Conservation (phyloP, 2,888 invertebrate species). For the Strigamia crassipes region DNA sequence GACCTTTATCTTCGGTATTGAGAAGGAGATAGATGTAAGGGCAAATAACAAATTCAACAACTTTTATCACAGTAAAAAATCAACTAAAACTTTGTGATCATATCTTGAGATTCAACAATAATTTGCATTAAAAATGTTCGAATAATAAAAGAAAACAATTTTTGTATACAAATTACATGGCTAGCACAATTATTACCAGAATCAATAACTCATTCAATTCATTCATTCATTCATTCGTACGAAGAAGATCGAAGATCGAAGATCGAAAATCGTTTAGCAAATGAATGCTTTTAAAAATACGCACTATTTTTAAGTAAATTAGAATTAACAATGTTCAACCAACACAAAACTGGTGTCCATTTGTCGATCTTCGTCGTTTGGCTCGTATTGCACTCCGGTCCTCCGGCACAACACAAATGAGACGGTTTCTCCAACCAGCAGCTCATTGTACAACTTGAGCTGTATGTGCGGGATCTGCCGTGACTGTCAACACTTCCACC, state of each 20-base stretch:
- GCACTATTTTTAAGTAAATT: not conserved
- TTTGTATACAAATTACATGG: not conserved
- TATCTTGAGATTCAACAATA: slow-evolving; percentile 4
- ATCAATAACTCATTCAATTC: too few relatives aligned
- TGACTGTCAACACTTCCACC: slow-evolving; percentile 55
- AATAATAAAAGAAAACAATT: too few relatives aligned
- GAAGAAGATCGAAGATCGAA: too few relatives aligned
- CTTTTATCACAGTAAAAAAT: slow-evolving; percentile 8
- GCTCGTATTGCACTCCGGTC: not conserved
- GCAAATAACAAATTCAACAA: not conserved
- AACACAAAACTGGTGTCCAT: not conserved
- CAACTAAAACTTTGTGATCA: not conserved
- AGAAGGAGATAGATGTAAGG: too few relatives aligned
- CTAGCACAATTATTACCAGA: not conserved
- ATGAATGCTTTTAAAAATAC: not conserved
- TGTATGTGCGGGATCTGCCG: slow-evolving; percentile 44
- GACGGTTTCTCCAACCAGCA: not conserved
- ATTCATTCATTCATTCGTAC: not conserved
- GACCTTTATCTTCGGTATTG: not conserved
- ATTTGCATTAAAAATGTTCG: not conserved
- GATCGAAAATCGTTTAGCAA: too few relatives aligned
- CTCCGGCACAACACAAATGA: not conserved
- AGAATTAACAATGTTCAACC: not conserved
- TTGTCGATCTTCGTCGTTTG: not conserved
- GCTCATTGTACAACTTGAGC: slow-evolving; percentile 45